Percentiles rank a stretch among this genome's conserved stretches.
phyloP scores from a whole-genome alignment of 2,113 vertebrate species.

The Calonectris borealis region DNA sequence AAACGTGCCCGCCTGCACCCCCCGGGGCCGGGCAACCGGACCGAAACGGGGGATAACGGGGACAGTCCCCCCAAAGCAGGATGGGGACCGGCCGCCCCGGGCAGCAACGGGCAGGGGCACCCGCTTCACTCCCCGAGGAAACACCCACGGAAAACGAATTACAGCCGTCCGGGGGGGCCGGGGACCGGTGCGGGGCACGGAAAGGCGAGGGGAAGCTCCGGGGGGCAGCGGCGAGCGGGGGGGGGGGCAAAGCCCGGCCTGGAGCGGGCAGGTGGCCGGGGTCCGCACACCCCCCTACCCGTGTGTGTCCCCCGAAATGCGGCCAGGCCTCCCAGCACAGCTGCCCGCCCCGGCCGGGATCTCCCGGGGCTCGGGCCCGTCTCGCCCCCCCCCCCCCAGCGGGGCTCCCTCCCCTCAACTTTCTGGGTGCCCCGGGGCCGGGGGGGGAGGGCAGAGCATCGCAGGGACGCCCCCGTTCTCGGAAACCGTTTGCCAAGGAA shows the following conservation, averaged over 20 bases:
- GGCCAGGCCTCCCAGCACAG: background rate
- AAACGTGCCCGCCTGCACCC: background rate
- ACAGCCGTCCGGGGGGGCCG: background rate
- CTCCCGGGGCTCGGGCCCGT: background rate
- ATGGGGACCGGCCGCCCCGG: background rate
- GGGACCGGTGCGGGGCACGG: background rate
- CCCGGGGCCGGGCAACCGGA: no score
- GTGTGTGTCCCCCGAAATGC: background rate
- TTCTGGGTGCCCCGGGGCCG: background rate
- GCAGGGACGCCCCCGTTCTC: background rate
- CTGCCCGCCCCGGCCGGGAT: background rate
- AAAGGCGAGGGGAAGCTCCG: background rate
- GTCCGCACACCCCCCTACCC: background rate
- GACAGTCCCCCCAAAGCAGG: no score
- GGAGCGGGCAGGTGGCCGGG: background rate
- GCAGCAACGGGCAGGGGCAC: background rate
- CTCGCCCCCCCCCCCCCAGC: fast-evolving
- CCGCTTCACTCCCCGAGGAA: background rate
- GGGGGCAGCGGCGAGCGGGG: background rate
- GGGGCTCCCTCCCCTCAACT: background rate
- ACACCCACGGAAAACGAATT: background rate
- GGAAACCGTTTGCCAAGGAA: background rate
- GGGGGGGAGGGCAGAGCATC: background rate
- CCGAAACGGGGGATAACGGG: background rate
- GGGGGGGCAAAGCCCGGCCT: background rate